Percentiles rank a stretch among this genome's conserved stretches.
Evolutionary conservation across 2,797 vertebrate genomes (phyloP).

Genomic region (Parotocinclus haroldoi): DNA sequence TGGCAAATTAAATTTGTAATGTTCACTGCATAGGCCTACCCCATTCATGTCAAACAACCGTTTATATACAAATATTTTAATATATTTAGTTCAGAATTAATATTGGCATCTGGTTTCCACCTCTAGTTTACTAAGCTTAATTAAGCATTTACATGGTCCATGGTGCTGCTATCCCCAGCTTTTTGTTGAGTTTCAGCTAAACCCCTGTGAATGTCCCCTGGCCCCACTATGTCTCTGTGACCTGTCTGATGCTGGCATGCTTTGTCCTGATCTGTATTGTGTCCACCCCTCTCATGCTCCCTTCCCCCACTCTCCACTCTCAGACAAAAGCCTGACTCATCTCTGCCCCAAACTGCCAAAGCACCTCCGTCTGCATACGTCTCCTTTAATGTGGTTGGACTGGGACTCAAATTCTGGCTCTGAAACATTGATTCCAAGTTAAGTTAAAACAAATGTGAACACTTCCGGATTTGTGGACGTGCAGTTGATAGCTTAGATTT

Average conservation of each 20-base stretch:
- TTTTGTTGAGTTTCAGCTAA: constrained; percentile 33
- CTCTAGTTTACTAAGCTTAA: constrained; percentile 4
- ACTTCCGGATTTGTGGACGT: background rate
- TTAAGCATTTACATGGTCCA: constrained; percentile 18
- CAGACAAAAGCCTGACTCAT: constrained; percentile 52
- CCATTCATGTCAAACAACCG: too few species aligned
- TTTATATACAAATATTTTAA: too few species aligned
- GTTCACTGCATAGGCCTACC: background rate
- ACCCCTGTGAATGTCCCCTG: constrained; percentile 25
- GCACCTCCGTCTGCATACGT: constrained; percentile 25
- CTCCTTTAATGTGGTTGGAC: constrained; percentile 37
- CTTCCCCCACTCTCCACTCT: constrained; percentile 30
- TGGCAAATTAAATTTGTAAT: too few species aligned
- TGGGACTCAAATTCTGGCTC: constrained; percentile 14
- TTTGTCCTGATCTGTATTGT: constrained; percentile 35
- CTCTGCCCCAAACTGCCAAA: constrained; percentile 37
- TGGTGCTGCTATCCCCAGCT: constrained; percentile 27
- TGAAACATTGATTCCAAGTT: constrained; percentile 8
- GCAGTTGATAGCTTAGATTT: background rate
- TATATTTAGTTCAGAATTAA: background rate
- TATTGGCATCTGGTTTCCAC: constrained; percentile 9
- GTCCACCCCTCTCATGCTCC: constrained; percentile 26
- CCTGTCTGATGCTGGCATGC: constrained; percentile 26
- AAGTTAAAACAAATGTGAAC: constrained; percentile 5
- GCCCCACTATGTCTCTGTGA: constrained; percentile 27